Conservation (phyloP, 2,113 vertebrate genomes). For the Vireo altiloquus region DNA sequence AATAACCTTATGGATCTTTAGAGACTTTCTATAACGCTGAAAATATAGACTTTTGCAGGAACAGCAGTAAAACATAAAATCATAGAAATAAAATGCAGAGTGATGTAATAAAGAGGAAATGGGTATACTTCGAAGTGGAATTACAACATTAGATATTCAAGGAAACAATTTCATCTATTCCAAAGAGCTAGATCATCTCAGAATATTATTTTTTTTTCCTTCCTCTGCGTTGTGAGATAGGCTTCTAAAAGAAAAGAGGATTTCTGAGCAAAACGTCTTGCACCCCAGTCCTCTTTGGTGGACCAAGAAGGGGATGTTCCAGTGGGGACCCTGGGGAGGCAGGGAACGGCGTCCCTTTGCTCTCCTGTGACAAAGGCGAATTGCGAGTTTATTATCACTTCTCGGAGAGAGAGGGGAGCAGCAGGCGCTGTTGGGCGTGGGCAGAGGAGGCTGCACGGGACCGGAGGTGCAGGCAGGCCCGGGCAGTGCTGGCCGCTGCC, state of each 20-base stretch:
- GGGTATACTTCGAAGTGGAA: conserved; percentile 27
- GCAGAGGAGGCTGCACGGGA: background rate
- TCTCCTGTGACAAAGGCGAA: background rate
- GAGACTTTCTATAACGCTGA: conserved; percentile 70
- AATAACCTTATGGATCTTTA: conserved; percentile 76
- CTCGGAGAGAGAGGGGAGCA: background rate
- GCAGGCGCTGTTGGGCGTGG: background rate
- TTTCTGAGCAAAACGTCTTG: background rate
- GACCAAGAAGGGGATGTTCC: background rate
- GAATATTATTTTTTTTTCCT: background rate
- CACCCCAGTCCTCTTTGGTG: background rate
- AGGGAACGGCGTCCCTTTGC: background rate
- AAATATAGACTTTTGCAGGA: conserved; percentile 30
- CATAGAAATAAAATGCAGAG: conserved; percentile 62
- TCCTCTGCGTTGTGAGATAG: background rate
- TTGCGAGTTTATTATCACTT: background rate
- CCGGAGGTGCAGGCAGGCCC: background rate
- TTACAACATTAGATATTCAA: conserved; percentile 58
- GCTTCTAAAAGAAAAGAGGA: background rate
- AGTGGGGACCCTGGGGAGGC: background rate
- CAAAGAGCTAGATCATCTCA: background rate
- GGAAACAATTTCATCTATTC: conserved; percentile 39
- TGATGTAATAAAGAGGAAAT: conserved; percentile 65
- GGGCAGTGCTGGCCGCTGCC: background rate
- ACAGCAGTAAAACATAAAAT: conserved; percentile 65